These are phyloP conservation scores for Saimiri boliviensis DNA, from an alignment of 2,113 vertebrate species.

Conservation along the genomic window DNA sequence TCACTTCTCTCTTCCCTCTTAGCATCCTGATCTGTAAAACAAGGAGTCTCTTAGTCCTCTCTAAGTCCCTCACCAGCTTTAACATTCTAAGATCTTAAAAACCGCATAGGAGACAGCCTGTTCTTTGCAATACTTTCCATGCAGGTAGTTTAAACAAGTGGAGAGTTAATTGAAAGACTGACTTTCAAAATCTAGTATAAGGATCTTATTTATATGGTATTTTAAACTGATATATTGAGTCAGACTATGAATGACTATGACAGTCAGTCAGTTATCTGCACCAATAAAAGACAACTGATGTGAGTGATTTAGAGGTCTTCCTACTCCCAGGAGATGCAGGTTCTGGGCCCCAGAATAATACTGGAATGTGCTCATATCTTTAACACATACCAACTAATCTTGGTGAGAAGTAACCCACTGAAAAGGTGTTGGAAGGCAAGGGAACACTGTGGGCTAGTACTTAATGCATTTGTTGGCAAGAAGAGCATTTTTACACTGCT, in stretches of 20 bases:
- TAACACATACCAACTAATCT: background rate
- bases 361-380: background rate
- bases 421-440: background rate
- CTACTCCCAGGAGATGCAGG: background rate
- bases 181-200: background rate
- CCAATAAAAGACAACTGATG: background rate
- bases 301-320: background rate
- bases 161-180: background rate
- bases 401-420: background rate
- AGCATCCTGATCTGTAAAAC: background rate
- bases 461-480: background rate
- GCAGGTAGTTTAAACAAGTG: background rate
- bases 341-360: background rate
- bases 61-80: background rate
- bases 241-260: background rate
- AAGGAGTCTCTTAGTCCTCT: background rate
- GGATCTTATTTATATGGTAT: background rate
- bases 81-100: background rate
- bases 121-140: background rate
- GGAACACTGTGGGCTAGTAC: background rate
- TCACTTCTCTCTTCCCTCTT: slow-evolving; percentile 19
- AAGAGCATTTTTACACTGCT: background rate
- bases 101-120: background rate
- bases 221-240: slow-evolving; percentile 9
- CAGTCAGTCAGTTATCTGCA: background rate